phyloP scores from a whole-genome alignment of 2,113 vertebrate species.

The Gambusia holbrooki region DNA sequence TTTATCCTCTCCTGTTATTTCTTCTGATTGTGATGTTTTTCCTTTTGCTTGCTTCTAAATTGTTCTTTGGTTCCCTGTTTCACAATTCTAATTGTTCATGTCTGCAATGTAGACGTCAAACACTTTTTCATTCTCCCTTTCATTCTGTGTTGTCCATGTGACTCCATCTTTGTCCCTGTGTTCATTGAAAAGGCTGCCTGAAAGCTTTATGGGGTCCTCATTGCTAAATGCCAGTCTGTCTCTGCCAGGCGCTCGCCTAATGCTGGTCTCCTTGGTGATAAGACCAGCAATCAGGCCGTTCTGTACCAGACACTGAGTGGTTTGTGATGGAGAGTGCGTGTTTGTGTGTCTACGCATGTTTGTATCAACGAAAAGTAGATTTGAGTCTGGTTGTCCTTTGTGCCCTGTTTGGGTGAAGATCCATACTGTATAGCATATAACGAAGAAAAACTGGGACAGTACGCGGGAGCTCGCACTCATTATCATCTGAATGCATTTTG shows the following conservation, averaged over 20 bases:
- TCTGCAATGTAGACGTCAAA: conserved; percentile 24
- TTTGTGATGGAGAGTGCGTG: conserved; percentile 58
- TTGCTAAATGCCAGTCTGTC: conserved; percentile 71
- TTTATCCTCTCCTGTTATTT: conserved; percentile 10
- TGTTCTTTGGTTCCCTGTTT: not conserved
- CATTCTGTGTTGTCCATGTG: conserved; percentile 33
- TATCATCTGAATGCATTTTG: conserved; percentile 81
- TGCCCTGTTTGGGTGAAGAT: conserved; percentile 4
- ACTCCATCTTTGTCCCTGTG: conserved; percentile 28
- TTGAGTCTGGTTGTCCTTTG: conserved; percentile 25
- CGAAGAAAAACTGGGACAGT: conserved; percentile 20
- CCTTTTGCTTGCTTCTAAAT: conserved; percentile 7
- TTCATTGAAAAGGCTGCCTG: conserved; percentile 59
- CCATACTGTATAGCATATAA: conserved; percentile 12
- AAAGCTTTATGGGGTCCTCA: conserved; percentile 70
- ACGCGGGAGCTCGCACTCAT: conserved; percentile 54
- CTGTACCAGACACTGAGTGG: conserved; percentile 75
- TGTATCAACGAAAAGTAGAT: conserved; percentile 44
- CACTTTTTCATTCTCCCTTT: conserved; percentile 34
- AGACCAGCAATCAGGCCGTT: conserved; percentile 64
- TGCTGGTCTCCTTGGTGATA: conserved; percentile 79
- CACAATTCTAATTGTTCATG: not conserved
- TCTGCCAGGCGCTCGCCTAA: conserved; percentile 73
- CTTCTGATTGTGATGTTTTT: conserved; percentile 4
- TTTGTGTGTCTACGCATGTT: conserved; percentile 32